Percentiles rank a stretch among this genome's conserved stretches.
Conservation (phyloP, 2,113 vertebrate genomes). For the Toxostoma redivivum region DNA sequence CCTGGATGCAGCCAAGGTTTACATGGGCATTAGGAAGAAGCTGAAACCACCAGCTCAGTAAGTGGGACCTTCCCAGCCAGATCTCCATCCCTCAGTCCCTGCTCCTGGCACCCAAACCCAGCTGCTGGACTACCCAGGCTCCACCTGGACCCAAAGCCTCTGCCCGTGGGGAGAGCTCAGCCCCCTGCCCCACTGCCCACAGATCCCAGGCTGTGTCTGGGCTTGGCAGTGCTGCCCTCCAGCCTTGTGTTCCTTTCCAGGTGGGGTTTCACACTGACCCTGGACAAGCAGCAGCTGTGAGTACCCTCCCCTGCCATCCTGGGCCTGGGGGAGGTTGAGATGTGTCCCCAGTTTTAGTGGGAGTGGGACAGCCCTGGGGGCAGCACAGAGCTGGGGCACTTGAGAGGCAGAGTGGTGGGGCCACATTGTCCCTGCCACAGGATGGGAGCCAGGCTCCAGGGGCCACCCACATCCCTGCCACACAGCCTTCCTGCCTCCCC, state of each 20-base stretch:
- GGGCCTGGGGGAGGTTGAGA: neutral
- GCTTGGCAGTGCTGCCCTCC: neutral
- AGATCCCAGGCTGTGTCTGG: neutral
- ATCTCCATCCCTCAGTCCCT: neutral
- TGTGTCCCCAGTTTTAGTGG: neutral
- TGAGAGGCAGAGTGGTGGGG: neutral
- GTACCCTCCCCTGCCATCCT: conserved; percentile 29
- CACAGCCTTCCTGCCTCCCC: neutral
- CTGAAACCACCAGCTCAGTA: conserved; percentile 91
- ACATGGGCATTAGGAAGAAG: conserved; percentile 91
- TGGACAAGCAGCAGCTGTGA: conserved; percentile 95
- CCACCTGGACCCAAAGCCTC: neutral
- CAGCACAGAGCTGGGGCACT: neutral
- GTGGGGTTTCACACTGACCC: conserved; percentile 89
- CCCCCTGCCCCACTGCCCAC: fast-evolving
- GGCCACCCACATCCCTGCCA: neutral
- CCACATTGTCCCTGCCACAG: neutral
- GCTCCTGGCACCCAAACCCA: neutral
- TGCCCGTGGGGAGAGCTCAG: fast-evolving
- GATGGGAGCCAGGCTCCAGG: neutral
- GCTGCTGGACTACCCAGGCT: neutral
- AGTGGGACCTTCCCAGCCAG: neutral
- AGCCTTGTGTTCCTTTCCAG: conserved; percentile 60
- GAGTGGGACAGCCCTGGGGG: neutral
- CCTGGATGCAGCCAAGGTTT: conserved; percentile 88